Evolutionary conservation across 2,888 invertebrate species (phyloP).

Genomic region (Chalcis sispes): DNA sequence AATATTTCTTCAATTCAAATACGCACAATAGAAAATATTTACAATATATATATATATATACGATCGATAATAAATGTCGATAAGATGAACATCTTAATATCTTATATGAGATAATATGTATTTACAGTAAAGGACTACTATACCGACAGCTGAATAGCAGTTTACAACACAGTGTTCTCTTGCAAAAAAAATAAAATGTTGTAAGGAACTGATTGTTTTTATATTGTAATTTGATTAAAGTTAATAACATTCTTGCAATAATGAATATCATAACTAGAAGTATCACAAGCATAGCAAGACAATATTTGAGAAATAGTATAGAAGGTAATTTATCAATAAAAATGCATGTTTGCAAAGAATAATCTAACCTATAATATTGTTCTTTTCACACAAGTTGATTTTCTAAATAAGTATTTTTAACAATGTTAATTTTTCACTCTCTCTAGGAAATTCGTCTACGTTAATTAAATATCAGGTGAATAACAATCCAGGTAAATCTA

Average conservation of each 20-base stretch:
- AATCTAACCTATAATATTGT: slow-evolving; percentile 32
- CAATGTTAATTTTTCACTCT: not conserved
- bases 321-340: slow-evolving; percentile 61
- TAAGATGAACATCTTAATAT: not conserved
- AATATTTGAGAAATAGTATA: slow-evolving; percentile 60
- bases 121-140: too few relatives aligned
- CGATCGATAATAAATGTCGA: not conserved
- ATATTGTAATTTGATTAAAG: not conserved
- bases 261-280: slow-evolving; percentile 67
- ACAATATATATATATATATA: not conserved
- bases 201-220: not conserved
- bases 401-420: too few relatives aligned
- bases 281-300: slow-evolving; percentile 60
- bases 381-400: too few relatives aligned
- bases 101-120: too few relatives aligned
- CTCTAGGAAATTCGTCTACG: not conserved
- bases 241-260: not conserved
- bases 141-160: not conserved
- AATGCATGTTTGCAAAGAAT: not conserved
- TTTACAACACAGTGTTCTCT: not conserved
- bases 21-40: not conserved
- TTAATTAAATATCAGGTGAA: too few relatives aligned
- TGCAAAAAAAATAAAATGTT: not conserved
- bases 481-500: too few relatives aligned
- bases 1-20: too few relatives aligned